phyloP scores from a whole-genome alignment of 2,888 invertebrate species.

The Entomobrya proxima region DNA sequence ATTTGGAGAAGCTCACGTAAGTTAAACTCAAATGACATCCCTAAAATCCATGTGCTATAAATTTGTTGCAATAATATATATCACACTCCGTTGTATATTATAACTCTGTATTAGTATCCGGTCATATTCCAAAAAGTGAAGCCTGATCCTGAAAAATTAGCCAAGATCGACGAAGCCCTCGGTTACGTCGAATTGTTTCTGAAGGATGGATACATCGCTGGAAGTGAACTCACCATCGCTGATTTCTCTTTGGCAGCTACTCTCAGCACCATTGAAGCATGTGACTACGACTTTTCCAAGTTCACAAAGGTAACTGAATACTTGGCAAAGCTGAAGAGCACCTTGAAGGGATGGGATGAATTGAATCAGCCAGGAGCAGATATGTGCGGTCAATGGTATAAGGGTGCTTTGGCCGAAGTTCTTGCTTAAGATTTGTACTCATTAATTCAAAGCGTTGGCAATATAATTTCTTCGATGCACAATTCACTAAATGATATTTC shows the following conservation, averaged over 20 bases:
- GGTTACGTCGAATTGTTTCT: slow-evolving; percentile 78
- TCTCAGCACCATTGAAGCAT: slow-evolving; percentile 77
- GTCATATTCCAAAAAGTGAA: slow-evolving; percentile 76
- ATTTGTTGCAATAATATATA: not conserved
- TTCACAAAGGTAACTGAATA: slow-evolving; percentile 84
- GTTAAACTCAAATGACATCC: slow-evolving; percentile 76
- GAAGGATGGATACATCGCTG: slow-evolving; percentile 77
- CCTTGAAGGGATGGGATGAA: slow-evolving; percentile 81
- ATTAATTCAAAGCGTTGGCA: no score
- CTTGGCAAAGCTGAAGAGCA: slow-evolving; percentile 81
- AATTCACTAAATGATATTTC: no score
- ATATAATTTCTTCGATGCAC: no score
- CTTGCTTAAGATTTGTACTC: no score
- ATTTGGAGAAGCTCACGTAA: slow-evolving; percentile 85
- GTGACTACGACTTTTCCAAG: slow-evolving; percentile 82
- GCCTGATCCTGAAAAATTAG: slow-evolving; percentile 76
- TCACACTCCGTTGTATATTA: not conserved
- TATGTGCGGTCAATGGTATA: slow-evolving; percentile 73
- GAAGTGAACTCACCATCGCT: slow-evolving; percentile 77
- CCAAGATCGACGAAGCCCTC: slow-evolving; percentile 77
- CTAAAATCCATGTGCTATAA: no score
- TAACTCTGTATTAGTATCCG: slow-evolving; percentile 70
- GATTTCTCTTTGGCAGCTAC: slow-evolving; percentile 79
- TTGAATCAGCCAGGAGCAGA: slow-evolving; percentile 76
- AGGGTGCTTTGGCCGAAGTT: slow-evolving; percentile 46